A percentile compares a stretch with the other conserved stretches of the same genome.
Conservation (phyloP, 1,140 invertebrate species). For the Hirudo medicinalis region DNA sequence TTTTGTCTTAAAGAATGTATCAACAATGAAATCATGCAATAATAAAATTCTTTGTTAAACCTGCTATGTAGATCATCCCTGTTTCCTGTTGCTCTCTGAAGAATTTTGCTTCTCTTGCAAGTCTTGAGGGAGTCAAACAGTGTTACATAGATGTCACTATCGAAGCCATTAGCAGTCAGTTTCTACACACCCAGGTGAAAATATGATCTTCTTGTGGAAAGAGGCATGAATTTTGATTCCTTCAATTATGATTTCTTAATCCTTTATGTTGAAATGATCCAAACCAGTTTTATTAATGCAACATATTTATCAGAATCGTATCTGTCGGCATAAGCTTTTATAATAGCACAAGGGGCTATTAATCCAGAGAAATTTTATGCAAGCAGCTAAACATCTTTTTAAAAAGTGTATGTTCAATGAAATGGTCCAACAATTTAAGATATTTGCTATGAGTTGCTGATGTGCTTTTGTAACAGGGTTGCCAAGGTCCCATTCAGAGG, state of each 20-base stretch:
- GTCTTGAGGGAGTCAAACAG: not conserved
- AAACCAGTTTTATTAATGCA: too few species aligned
- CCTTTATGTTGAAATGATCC: too few species aligned
- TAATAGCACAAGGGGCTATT: too few species aligned
- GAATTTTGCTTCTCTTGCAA: not conserved
- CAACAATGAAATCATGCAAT: not conserved
- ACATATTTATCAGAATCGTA: too few species aligned
- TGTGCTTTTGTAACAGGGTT: not conserved
- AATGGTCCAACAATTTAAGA: too few species aligned
- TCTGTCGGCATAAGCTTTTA: too few species aligned
- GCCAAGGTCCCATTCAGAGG: not conserved
- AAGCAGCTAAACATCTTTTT: too few species aligned
- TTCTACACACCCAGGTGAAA: constrained; percentile 4
- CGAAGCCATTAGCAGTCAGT: not conserved
- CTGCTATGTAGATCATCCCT: not conserved
- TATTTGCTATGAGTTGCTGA: too few species aligned
- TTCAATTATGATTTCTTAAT: too few species aligned
- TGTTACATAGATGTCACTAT: constrained; percentile 2
- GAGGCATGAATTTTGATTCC: too few species aligned
- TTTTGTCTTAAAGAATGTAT: not conserved
- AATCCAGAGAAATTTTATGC: too few species aligned
- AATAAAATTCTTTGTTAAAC: not conserved
- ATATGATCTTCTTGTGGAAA: not conserved
- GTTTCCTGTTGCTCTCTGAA: not conserved
- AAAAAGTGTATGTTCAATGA: too few species aligned